Evolutionary conservation across 2,113 vertebrate species (phyloP), one percentile per base, ranked within the genome.

Genomic region (Seriola dumerili): DNA sequence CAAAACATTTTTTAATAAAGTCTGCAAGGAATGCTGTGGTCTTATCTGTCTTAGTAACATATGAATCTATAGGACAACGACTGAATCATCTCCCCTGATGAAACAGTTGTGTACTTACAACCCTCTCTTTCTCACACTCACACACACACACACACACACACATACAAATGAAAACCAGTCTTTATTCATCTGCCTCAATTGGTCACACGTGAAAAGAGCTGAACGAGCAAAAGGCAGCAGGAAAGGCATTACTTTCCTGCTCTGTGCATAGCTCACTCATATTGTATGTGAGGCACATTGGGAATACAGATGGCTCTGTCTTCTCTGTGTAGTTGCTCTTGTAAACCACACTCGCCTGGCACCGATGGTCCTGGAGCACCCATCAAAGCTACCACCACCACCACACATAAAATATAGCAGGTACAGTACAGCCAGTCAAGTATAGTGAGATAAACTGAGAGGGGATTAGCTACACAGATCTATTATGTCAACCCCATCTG

Each of bases 181-280:
- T 86, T 76, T 76, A 67, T 88, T 89, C 50, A 89, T 91, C 78
- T 57, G 65, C 29, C 44, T 80, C 32, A 9, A 86, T 79, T 77
- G 78, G 76, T 75, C 66, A 78, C 64, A 78, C 17, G 21, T 63
- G 67, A 82, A 86, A 91, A 89, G 46, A 79, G 90, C 81, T 90
- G 91, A 91, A 81, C 3, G 36, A 59, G 83, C 78, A 84, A 83
- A 85, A 83, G 44, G 64, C 68, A 54, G 65, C 13, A 1, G 36
- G 63, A 55, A 63, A 84, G 50, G 3, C 72, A 84, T 81, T 64
- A 59, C 54, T 59, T 68, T 54, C 36, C 46, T 63, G 36, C 29
- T 66, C 73, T 69, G 25, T 76, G 68, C 21, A 46, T 23, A 59
- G 72, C 81, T 81, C 64, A 68, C 52, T 85, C 70, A 67, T 66